Base-by-base conservation (phyloP, 2,113 vertebrate genomes). In the Sinocyclocheilus maitianheensis region DNA sequence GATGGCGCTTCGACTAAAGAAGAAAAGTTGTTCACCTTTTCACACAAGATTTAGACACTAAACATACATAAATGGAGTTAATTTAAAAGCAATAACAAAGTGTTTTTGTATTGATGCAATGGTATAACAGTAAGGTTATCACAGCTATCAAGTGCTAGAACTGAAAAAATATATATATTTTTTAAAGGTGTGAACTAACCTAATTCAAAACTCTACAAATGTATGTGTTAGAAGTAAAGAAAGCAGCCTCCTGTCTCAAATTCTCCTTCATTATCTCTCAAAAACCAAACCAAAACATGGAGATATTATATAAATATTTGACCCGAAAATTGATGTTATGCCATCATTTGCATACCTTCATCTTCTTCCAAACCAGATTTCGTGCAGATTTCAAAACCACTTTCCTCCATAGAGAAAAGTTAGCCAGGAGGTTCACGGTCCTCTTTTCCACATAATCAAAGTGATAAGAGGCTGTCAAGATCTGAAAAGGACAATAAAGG, bases 61-160 rank as follows among this genome's bases (percentile, higher is more conserved):
- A 69, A 24, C 43, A 81, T 13, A 24, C 63, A 24, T 40, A 62
- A 40, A 46, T 30, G 40, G 43, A 51, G 80, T 69, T 82, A 4
- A 82, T 67, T 65, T 81, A 81, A 81, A 81, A 65, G 40, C 60
- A 48, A 62, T 79, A 37, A 81, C 34, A 63, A 46, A 48, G 13
- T 2, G 46, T 10, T 26, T 76, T 24, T 77, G 3, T 48, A 16
- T 77, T 30, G n/a, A 77, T 53, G 46, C 43, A 30, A 53, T 30
- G 75, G 16, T 69, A 69, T 71, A 37, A 71, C 20, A 37, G 67
- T 37, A 71, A 37, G 37, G 30, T 10, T 10, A 20, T 18, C 7
- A 40, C 5, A 40, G 16, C 34, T 40, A 46, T 46, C 4, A 46
- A 74, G 71, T 46, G 20, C 71, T 1, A 74, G 71, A 12, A 43